Percentiles rank a stretch among this genome's conserved stretches.
phyloP scores from a whole-genome alignment of 2,888 invertebrate genomes.

The Eristalinus aeneus region DNA sequence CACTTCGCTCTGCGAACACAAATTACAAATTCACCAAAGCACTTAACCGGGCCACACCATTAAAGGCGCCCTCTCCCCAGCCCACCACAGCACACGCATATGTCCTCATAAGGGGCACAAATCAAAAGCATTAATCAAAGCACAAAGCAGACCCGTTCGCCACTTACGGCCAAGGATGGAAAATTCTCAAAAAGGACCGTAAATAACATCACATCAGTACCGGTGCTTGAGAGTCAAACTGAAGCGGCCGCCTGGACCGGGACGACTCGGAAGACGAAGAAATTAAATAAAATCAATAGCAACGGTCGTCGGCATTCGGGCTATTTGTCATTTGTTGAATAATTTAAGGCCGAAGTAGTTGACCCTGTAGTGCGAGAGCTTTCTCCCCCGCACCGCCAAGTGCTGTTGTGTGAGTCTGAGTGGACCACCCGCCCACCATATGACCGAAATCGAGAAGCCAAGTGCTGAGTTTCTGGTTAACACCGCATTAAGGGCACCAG shows the following conservation, averaged over 20 bases:
- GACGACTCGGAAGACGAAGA: constrained; percentile 27
- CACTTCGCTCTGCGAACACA: background rate
- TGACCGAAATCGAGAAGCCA: constrained; percentile 37
- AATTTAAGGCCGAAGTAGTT: constrained; percentile 57
- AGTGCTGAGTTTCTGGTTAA: constrained; percentile 61
- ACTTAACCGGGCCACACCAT: constrained; percentile 28
- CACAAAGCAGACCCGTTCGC: constrained; percentile 29
- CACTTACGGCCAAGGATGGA: constrained; percentile 48
- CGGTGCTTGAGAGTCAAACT: constrained; percentile 53
- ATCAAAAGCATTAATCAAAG: constrained; percentile 59
- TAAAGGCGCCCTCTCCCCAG: background rate
- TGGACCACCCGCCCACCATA: background rate
- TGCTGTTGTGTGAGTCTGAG: constrained; percentile 11
- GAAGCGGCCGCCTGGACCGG: constrained; percentile 22
- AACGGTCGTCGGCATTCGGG: constrained; percentile 45
- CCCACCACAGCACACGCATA: background rate
- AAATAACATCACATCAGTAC: constrained; percentile 54
- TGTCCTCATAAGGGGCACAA: constrained; percentile 4
- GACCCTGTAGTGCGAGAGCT: constrained; percentile 36
- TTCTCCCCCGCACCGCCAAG: constrained; percentile 27
- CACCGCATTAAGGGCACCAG: constrained; percentile 59
- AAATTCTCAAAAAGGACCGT: constrained; percentile 50
- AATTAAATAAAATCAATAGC: constrained; percentile 68
- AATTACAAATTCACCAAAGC: constrained; percentile 59
- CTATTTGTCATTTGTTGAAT: constrained; percentile 70